Evolutionary conservation across 2,888 invertebrate genomes (phyloP).

Genomic region (Pammene aurita): DNA sequence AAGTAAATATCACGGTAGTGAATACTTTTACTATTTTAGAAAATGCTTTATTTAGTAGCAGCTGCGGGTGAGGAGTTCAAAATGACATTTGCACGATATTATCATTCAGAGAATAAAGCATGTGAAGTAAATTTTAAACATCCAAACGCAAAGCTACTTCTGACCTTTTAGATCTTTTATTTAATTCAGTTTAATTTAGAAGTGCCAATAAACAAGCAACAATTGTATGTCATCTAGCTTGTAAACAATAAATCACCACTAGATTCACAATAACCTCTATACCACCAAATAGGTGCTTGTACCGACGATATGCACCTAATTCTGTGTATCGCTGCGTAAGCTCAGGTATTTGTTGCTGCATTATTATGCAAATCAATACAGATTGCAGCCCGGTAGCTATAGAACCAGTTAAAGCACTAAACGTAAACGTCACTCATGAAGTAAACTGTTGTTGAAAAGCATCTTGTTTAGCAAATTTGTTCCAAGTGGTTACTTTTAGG

Average conservation of each 20-base stretch:
- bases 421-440: slow-evolving; percentile 1
- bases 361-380: slow-evolving; percentile 39
- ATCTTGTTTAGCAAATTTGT: not conserved
- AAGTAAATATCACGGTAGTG: too few relatives aligned
- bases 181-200: too few relatives aligned
- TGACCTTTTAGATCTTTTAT: too few relatives aligned
- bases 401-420: slow-evolving; percentile 13
- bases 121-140: too few relatives aligned
- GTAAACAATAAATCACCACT: slow-evolving; percentile 4
- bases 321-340: slow-evolving; percentile 19
- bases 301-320: slow-evolving; percentile 1
- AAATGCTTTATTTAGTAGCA: too few relatives aligned
- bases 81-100: too few relatives aligned
- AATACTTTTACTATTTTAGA: too few relatives aligned
- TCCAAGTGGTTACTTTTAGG: too few relatives aligned
- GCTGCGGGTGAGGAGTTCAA: too few relatives aligned
- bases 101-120: too few relatives aligned
- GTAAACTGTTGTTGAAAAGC: not conserved
- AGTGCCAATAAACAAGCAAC: not conserved
- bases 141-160: too few relatives aligned
- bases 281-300: slow-evolving; percentile 3
- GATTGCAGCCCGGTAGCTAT: slow-evolving; percentile 16
- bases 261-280: slow-evolving; percentile 12
- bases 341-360: slow-evolving; percentile 34
- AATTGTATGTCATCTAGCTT: not conserved